Conservation (phyloP, 1,140 invertebrate genomes). For the Drosophila gunungcola region DNA sequence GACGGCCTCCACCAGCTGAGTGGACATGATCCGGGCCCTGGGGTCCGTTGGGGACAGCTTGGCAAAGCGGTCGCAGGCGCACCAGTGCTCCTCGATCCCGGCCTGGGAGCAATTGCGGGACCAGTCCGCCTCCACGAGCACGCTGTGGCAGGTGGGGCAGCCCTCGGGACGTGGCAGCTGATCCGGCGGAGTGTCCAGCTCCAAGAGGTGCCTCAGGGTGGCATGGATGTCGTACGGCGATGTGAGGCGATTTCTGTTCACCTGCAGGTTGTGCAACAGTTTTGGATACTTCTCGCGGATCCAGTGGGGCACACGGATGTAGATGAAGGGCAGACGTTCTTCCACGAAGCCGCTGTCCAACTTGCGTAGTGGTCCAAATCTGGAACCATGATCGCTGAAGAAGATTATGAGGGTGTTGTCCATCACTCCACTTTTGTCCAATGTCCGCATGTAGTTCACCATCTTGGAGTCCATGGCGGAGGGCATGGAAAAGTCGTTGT, state of each 20-base stretch:
- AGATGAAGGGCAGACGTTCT: conserved; percentile 94
- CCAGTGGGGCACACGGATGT: conserved; percentile 90
- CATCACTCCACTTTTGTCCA: conserved; percentile 87
- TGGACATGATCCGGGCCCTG: conserved; percentile 68
- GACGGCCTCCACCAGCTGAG: conserved; percentile 85
- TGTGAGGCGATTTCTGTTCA: conserved; percentile 90
- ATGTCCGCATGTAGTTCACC: conserved; percentile 86
- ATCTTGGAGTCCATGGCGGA: conserved; percentile 88
- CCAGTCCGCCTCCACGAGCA: conserved; percentile 88
- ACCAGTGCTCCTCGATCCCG: conserved; percentile 91
- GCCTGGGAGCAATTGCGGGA: conserved; percentile 90
- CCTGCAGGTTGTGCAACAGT: conserved; percentile 88
- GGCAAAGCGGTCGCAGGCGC: conserved; percentile 88
- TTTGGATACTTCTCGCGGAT: conserved; percentile 88
- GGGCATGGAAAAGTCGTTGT: conserved; percentile 90
- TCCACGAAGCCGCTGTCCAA: conserved; percentile 92
- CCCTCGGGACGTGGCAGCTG: conserved; percentile 36
- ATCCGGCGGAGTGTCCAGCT: conserved; percentile 64
- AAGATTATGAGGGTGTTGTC: conserved; percentile 91
- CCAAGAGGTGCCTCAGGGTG: conserved; percentile 85
- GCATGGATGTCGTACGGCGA: conserved; percentile 94
- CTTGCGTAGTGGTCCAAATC: conserved; percentile 91
- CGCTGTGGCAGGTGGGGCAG: conserved; percentile 88
- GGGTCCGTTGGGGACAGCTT: conserved; percentile 74
- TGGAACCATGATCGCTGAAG: conserved; percentile 96